Base-by-base conservation (phyloP, 2,888 invertebrate genomes). In the Agriopis aurantiaria region DNA sequence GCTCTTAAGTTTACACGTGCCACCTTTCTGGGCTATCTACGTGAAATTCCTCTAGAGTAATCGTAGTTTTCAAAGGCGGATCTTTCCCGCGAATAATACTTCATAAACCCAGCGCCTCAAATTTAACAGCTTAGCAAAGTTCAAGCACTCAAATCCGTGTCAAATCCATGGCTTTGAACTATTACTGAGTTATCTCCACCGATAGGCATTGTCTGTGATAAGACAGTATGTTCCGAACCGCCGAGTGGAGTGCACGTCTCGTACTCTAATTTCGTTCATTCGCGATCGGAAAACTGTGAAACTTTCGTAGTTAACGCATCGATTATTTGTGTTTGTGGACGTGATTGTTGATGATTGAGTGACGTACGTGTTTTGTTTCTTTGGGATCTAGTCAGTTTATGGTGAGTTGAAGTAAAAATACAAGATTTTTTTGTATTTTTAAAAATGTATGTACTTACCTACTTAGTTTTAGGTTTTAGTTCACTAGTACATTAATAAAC, bases 91-190 rank as follows among this genome's bases (percentile, higher is more conserved):
- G 48, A 43, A 43, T 14, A 8, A 56, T 14, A 58, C 17, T 46
- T 46, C 41, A 43, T 14, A 17, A 61, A 49, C 45, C 43, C 43
- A 17, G 11, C 49, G 9, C 51, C 17, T 66, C 12, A 55, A 48
- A 9, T 55, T 41, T 49, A 48, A 60, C 14, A 52, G 61, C 59
- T 65, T 59, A 68, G 12, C 46, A 63, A 65, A 68, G 68, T 59
- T 65, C 10, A 53, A 60, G 33, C 53, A n/a, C 69, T 65, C 33
- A 76, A 76, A 73, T 76, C 74, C 67, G 68, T 57, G 68, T 69
- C 41, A 64, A 64, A 66, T 65, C 69, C 64, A 73, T 69, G 65
- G 61, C 59, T 61, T 43, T 57, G 66, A 69, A 68, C 59, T 59
- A 23, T 65, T 60, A 56, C 33, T 53, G 14, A 60, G 52, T 65